Conservation (phyloP, 2,797 vertebrate genomes). For the Peromyscus aztecus region DNA sequence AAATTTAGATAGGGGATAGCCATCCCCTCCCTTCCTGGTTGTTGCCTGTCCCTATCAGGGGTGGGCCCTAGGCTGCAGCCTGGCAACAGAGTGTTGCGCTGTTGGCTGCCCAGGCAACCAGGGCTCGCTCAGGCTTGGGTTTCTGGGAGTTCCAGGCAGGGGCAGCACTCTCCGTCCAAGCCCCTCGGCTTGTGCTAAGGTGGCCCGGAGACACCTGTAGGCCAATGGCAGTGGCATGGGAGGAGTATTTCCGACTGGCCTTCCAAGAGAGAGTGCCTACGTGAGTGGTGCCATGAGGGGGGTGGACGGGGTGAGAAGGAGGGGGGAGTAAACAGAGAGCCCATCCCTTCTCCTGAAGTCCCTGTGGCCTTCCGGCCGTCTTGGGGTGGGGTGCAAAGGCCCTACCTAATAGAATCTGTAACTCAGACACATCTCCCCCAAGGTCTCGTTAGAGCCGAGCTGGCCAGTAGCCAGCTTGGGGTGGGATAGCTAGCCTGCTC, state of each 20-base stretch:
- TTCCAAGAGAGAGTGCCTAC: slow-evolving; percentile 77
- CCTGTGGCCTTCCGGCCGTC: neutral
- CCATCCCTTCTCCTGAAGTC: neutral
- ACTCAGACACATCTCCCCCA: neutral
- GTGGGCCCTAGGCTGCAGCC: neutral
- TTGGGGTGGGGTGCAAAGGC: neutral
- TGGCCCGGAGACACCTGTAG: fast-evolving
- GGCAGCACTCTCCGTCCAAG: neutral
- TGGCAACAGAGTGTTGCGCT: slow-evolving; percentile 80
- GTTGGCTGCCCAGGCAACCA: slow-evolving; percentile 72
- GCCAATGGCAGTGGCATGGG: slow-evolving; percentile 81
- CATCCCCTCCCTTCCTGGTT: neutral
- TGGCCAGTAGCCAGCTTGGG: neutral
- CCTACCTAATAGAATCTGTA: neutral
- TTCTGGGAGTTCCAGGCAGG: neutral
- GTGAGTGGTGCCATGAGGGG: slow-evolving; percentile 85
- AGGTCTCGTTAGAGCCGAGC: neutral
- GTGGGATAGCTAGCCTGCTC: neutral
- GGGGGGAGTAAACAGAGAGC: neutral
- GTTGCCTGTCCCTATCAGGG: neutral
- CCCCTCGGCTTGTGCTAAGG: neutral
- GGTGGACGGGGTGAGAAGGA: neutral
- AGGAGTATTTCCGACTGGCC: slow-evolving; percentile 71
- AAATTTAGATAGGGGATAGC: neutral
- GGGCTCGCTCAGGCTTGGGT: neutral